Conservation (phyloP, 2,888 invertebrate genomes). For the Hyposoter dolosus region DNA sequence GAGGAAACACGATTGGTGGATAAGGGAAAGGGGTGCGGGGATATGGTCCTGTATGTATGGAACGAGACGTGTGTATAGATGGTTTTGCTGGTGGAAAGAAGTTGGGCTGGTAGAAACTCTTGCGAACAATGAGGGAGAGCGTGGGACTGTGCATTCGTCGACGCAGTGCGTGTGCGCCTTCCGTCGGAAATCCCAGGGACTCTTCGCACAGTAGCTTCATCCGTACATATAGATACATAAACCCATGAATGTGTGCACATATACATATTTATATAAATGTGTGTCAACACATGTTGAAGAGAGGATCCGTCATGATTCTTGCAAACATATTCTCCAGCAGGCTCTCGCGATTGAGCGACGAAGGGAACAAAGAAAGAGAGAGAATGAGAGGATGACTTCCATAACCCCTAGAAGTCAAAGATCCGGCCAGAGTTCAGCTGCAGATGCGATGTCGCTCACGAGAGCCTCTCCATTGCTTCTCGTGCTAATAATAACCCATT, state of each 20-base stretch:
- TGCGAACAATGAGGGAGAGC: conserved; percentile 79
- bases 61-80: conserved; percentile 49
- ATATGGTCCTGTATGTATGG: conserved; percentile 53
- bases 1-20: conserved; percentile 69
- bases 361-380: conserved; percentile 9
- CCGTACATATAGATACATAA: background rate
- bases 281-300: background rate
- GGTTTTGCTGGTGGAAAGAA: conserved; percentile 54
- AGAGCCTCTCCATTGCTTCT: conserved; percentile 49
- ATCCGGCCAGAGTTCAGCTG: conserved; percentile 67
- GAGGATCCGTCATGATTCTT: conserved; percentile 27
- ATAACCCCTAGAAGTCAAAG: conserved; percentile 64
- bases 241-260: background rate
- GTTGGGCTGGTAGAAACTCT: conserved; percentile 52
- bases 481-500: conserved; percentile 66
- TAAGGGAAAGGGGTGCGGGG: conserved; percentile 33
- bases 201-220: conserved; percentile 52
- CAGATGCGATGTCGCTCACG: conserved; percentile 55
- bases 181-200: conserved; percentile 72
- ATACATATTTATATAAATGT: background rate
- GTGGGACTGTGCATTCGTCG: conserved; percentile 76
- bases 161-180: conserved; percentile 75
- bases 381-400: conserved; percentile 52
- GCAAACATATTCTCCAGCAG: conserved; percentile 22
- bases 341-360: conserved; percentile 38